Percentiles rank a stretch among this genome's conserved stretches.
Evolutionary conservation across 2,888 invertebrate species (phyloP).

Genomic region (Caenorhabditis virilis): DNA sequence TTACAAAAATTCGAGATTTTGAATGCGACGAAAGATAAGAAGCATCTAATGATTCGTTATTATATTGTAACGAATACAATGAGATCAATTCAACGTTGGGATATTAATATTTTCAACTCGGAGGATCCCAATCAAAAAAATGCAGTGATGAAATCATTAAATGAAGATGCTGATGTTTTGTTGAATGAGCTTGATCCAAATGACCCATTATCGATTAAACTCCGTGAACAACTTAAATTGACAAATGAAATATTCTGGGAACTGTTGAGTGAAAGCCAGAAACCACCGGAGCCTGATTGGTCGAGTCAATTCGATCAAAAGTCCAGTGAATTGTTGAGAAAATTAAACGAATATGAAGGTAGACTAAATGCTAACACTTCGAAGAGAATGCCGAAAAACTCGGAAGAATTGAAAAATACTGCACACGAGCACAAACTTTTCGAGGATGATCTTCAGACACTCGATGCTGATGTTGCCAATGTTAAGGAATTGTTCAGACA

Average conservation of each 20-base stretch:
- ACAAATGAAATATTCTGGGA: slow-evolving; percentile 71
- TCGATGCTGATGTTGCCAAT: slow-evolving; percentile 75
- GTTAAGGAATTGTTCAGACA: slow-evolving; percentile 76
- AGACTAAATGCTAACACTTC: slow-evolving; percentile 82
- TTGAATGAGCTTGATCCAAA: slow-evolving; percentile 93
- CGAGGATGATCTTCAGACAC: slow-evolving; percentile 73
- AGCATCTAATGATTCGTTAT: slow-evolving; percentile 88
- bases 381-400: slow-evolving; percentile 84
- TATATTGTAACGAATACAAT: slow-evolving; percentile 99
- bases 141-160: slow-evolving; percentile 88
- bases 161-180: slow-evolving; percentile 95
- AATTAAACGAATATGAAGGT: slow-evolving; percentile 84
- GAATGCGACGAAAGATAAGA: slow-evolving; percentile 79
- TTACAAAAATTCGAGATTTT: slow-evolving; percentile 72
- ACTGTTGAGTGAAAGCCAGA: slow-evolving; percentile 68
- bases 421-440: slow-evolving; percentile 88
- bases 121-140: slow-evolving; percentile 95
- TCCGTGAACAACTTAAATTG: slow-evolving; percentile 81
- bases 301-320: slow-evolving; percentile 65
- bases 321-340: slow-evolving; percentile 60
- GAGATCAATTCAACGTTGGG: slow-evolving; percentile 81
- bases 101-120: slow-evolving; percentile 78
- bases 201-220: slow-evolving; percentile 83
- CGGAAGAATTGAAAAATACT: slow-evolving; percentile 83
- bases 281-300: slow-evolving; percentile 66